Evolutionary conservation across 1,140 invertebrate species (phyloP).

Genomic region (Aphidius ervi): DNA sequence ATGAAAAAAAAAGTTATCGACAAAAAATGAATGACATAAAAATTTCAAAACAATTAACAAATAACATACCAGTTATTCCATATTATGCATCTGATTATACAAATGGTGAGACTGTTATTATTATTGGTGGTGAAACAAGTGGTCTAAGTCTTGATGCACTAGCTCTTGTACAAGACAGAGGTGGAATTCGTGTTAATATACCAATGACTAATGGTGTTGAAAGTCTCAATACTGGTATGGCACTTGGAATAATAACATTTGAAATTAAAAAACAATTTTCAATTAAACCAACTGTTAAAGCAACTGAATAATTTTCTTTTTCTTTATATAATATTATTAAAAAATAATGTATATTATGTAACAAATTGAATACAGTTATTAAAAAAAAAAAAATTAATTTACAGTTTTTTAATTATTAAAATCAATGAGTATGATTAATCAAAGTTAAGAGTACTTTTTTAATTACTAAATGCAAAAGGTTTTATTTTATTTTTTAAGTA

Average conservation of each 20-base stretch:
- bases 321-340: too few relatives aligned
- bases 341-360: too few relatives aligned
- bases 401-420: too few relatives aligned
- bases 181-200: slow-evolving; percentile 68
- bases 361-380: too few relatives aligned
- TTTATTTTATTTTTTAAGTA: too few relatives aligned
- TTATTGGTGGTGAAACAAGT: slow-evolving; percentile 86
- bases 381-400: too few relatives aligned
- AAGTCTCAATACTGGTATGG: slow-evolving; percentile 81
- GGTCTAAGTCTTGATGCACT: slow-evolving; percentile 71
- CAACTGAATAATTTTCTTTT: too few relatives aligned
- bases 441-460: too few relatives aligned
- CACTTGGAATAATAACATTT: slow-evolving; percentile 77
- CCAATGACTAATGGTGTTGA: slow-evolving; percentile 75
- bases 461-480: too few relatives aligned
- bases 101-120: slow-evolving; percentile 56
- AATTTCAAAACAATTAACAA: slow-evolving; percentile 20
- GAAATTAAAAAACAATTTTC: slow-evolving; percentile 74
- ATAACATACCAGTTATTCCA: slow-evolving; percentile 55
- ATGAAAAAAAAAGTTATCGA: slow-evolving; percentile 5
- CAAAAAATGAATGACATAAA: slow-evolving; percentile 8
- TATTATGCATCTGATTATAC: slow-evolving; percentile 63
- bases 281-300: neutral
- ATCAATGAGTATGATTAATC: too few relatives aligned
- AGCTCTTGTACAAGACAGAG: slow-evolving; percentile 53